Evolutionary conservation across 2,888 invertebrate genomes (phyloP).

Genomic region (Carabus problematicus): DNA sequence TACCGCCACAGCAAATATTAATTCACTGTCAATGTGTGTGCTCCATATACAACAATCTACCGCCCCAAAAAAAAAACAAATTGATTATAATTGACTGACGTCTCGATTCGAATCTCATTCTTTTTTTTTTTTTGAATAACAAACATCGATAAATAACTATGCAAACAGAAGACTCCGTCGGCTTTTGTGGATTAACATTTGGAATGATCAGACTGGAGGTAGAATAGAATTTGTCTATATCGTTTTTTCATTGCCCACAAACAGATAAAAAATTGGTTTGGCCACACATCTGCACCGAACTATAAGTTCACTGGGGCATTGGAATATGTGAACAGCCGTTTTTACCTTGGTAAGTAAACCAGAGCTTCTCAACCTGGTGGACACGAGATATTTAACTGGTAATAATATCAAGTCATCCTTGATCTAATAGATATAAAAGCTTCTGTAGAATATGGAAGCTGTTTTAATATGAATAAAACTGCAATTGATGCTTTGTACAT

Average conservation of each 20-base stretch:
- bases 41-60: not conserved
- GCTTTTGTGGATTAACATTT: conserved; percentile 11
- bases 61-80: not conserved
- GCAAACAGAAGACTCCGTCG: too few relatives aligned
- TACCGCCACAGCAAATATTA: not conserved
- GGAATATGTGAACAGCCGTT: conserved; percentile 14
- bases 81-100: not conserved
- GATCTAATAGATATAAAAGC: too few relatives aligned
- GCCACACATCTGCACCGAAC: conserved; percentile 28
- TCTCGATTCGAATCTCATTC: not conserved
- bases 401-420: too few relatives aligned
- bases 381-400: not conserved
- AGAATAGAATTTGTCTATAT: conserved; percentile 29
- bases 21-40: not conserved
- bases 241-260: conserved; percentile 34
- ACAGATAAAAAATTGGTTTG: conserved; percentile 33
- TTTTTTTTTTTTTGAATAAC: too few relatives aligned
- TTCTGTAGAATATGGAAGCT: too few relatives aligned
- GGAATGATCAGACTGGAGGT: conserved; percentile 16
- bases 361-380: conserved; percentile 9
- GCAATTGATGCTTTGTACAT: too few relatives aligned
- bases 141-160: too few relatives aligned
- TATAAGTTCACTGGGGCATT: conserved; percentile 25
- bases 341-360: conserved; percentile 11
- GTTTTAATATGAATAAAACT: too few relatives aligned